A percentile compares a stretch with the other conserved stretches of the same genome.
These are phyloP conservation scores for Malaclemys terrapin DNA, from an alignment of 2,113 vertebrate species.

Conservation along the genomic window DNA sequence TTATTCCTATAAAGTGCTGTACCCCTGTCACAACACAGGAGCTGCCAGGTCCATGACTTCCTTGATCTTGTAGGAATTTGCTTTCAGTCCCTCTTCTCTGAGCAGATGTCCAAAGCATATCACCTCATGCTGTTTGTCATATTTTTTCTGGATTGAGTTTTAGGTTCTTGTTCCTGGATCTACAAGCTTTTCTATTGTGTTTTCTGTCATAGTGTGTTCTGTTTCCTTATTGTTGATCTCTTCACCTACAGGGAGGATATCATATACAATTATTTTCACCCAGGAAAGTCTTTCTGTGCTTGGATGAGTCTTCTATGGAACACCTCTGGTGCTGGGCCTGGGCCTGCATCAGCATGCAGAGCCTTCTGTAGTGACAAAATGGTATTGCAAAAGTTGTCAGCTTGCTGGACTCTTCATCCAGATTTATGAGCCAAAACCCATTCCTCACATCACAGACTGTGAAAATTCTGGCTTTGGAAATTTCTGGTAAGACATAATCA, in stretches of 20 bases:
- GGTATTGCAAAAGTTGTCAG: background rate
- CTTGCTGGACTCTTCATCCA: background rate
- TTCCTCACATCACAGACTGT: background rate
- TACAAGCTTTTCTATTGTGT: no score
- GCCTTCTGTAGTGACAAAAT: background rate
- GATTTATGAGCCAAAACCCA: background rate
- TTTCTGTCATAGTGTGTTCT: background rate
- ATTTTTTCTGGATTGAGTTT: background rate
- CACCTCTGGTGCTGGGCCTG: no score
- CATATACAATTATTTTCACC: background rate
- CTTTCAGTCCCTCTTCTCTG: background rate
- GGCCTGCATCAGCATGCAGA: background rate
- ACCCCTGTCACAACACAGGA: background rate
- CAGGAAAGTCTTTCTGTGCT: background rate
- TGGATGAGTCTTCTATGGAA: background rate
- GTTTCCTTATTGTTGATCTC: background rate
- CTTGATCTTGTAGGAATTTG: background rate
- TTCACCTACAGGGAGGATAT: background rate
- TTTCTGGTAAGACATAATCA: background rate
- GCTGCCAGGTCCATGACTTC: background rate
- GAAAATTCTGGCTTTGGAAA: background rate
- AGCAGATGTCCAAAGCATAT: background rate
- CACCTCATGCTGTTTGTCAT: background rate
- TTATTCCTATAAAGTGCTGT: background rate
- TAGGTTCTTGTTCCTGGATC: background rate